Evolutionary conservation across 1,140 invertebrate species (phyloP).

Genomic region (Gyrodactylus bullatarudis): DNA sequence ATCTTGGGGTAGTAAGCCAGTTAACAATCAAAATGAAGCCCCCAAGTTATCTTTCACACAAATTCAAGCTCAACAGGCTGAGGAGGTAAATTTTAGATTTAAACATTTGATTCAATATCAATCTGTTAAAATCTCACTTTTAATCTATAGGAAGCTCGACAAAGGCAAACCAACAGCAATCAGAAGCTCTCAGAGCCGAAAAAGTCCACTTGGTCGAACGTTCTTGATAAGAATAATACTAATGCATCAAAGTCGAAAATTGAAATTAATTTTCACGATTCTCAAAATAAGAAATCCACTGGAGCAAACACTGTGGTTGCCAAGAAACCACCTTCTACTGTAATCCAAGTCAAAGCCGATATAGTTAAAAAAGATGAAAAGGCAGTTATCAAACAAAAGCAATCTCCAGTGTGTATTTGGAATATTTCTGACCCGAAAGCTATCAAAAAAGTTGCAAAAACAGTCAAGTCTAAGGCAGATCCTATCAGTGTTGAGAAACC

Average conservation of each 20-base stretch:
- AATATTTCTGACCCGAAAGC: not conserved
- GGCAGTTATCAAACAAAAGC: too few species aligned
- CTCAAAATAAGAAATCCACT: not conserved
- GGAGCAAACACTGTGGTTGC: not conserved
- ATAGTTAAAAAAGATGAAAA: not conserved
- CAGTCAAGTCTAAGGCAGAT: too few species aligned
- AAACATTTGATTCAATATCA: too few species aligned
- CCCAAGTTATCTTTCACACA: not conserved
- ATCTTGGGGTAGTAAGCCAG: not conserved
- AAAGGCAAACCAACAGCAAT: not conserved
- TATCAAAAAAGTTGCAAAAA: not conserved
- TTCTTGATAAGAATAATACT: too few species aligned
- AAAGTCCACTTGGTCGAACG: not conserved
- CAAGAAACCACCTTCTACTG: not conserved
- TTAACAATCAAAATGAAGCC: too few species aligned
- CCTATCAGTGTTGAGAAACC: too few species aligned
- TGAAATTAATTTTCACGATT: not conserved
- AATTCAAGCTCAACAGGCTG: not conserved
- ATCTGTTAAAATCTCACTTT: not conserved
- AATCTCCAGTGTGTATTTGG: not conserved
- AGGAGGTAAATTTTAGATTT: not conserved
- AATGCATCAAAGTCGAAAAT: not conserved
- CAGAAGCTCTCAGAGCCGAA: not conserved
- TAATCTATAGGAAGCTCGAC: not conserved
- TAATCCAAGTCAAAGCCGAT: not conserved